Evolutionary conservation across 2,113 vertebrate species (phyloP).

Genomic region (Gadus chalcogrammus): DNA sequence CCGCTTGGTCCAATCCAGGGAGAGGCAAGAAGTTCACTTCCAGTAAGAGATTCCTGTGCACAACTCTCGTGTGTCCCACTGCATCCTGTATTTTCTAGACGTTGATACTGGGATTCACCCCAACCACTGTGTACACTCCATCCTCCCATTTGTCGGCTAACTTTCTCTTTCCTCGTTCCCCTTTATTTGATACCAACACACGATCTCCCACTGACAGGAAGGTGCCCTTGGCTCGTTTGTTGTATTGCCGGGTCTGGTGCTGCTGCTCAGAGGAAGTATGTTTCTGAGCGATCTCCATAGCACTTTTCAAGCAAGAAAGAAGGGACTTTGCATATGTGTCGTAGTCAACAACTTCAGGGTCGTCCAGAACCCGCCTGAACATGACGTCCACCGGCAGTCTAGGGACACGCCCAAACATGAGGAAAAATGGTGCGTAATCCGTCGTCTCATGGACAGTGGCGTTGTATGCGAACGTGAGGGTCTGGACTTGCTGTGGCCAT

Average conservation of each 20-base stretch:
- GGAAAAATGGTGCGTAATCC: slow-evolving; percentile 20
- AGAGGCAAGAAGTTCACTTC: slow-evolving; percentile 23
- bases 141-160: too few relatives aligned
- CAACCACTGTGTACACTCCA: too few relatives aligned
- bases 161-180: slow-evolving; percentile 27
- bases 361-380: slow-evolving; percentile 18
- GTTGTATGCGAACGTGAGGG: slow-evolving; percentile 28
- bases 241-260: slow-evolving; percentile 23
- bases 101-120: too few relatives aligned
- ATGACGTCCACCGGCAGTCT: slow-evolving; percentile 17
- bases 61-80: too few relatives aligned
- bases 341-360: too few relatives aligned
- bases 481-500: slow-evolving; percentile 25
- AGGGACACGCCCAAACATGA: slow-evolving; percentile 21
- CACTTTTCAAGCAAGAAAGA: too few relatives aligned
- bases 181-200: slow-evolving; percentile 28
- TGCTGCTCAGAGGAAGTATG: too few relatives aligned
- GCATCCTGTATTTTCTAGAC: too few relatives aligned
- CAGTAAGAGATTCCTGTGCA: too few relatives aligned
- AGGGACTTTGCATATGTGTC: too few relatives aligned
- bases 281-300: too few relatives aligned
- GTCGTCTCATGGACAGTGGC: too few relatives aligned
- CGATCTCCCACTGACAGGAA: slow-evolving; percentile 22
- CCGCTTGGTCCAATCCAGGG: neutral
- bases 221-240: slow-evolving; percentile 24